Base-by-base conservation (phyloP, 2,113 vertebrate genomes). In the Prolemur simus region DNA sequence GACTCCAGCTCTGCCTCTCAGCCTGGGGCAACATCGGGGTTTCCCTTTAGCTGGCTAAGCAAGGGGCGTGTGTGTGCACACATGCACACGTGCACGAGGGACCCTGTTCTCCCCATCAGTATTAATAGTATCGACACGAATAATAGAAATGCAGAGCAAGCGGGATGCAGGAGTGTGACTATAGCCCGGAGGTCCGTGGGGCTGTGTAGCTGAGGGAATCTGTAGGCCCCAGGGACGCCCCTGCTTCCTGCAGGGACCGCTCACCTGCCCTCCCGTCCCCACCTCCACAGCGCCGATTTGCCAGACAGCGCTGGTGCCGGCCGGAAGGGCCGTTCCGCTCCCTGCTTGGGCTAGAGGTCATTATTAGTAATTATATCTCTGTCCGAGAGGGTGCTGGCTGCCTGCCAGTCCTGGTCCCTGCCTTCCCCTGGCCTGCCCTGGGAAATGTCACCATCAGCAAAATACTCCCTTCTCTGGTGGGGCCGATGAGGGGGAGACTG, bases 321-420 rank as follows among this genome's bases (percentile, higher is more conserved):
- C 94, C 95, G 93, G 86, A 93, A 96, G 91, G 95, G 94, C 87
- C 93, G 88, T 98, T 98, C 96, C 96, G 97, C 90, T 98, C 4
- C 0, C 83, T 92, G 88, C 97, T 54, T 12, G 77, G 82, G 81
- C 97, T 98, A 97, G 96, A 98, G 96, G 96, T 98, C 81, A 34
- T 94, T 97, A 96, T 95, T 96, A 90, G 96, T 91, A 98, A 98
- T 98, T 98, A 49, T 96, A 97, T 98, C 97, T 97, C 94, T 90
- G 83, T 6, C 21, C 15, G 87, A 97, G 97, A 96, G 82, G 71
- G 95, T 69, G 96, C 96, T 98, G 98, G 98, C 97, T 97, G 96
- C 98, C 97, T 52, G 96, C 97, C 98, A 98, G 94, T 80, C 97
- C 95, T 60, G 15, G 34, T 71, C 97, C 93, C 97, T 97, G 95